Percentiles rank a stretch among this genome's conserved stretches.
phyloP scores from a whole-genome alignment of 2,113 vertebrate genomes.

The Cichladusa arquata region DNA sequence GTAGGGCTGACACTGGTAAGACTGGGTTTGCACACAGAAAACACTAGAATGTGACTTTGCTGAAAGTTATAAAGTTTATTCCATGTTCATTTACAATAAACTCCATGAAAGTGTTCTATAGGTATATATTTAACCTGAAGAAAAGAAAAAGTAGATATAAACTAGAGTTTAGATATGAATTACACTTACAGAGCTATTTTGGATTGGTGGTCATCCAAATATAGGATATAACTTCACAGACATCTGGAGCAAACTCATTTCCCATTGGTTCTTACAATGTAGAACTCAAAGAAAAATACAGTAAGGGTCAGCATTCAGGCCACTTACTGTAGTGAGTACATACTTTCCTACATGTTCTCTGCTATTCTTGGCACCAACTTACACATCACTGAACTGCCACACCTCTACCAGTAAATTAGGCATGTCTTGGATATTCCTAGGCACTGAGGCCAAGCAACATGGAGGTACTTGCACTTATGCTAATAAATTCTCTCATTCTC shows the following conservation, averaged over 20 bases:
- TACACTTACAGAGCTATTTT: not conserved
- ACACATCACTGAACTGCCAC: not conserved
- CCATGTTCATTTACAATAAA: not conserved
- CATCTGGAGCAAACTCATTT: not conserved
- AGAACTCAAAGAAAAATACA: not conserved
- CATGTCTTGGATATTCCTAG: not conserved
- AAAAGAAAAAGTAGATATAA: not conserved
- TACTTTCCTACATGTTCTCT: not conserved
- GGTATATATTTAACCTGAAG: not conserved
- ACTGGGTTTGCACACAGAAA: not conserved
- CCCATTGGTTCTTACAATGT: not conserved
- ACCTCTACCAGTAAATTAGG: not conserved
- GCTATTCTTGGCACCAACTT: not conserved
- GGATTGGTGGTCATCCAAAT: not conserved
- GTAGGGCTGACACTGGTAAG: not conserved
- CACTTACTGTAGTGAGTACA: not conserved
- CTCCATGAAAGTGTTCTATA: not conserved
- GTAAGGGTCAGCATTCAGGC: not conserved
- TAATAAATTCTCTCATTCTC: not conserved
- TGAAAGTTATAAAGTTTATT: not conserved
- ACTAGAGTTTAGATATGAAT: not conserved
- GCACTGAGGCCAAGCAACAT: not conserved
- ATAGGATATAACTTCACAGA: not conserved
- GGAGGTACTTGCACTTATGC: fast-evolving
- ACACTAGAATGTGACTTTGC: not conserved